Evolutionary conservation across 1,140 invertebrate genomes (phyloP), one percentile per base, ranked within the genome.

Genomic region (Goniozus legneri): DNA sequence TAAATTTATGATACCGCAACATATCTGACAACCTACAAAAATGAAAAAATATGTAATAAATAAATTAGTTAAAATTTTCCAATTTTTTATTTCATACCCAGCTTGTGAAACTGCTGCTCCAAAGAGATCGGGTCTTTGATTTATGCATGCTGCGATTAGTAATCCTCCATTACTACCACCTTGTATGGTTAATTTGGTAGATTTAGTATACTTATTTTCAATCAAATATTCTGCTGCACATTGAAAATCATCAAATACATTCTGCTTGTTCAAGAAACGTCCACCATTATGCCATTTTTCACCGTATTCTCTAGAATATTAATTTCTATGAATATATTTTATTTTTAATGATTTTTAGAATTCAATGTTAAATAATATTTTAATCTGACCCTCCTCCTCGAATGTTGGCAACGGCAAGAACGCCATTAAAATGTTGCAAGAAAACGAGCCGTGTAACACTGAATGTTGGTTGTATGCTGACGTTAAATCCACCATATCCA

Each of bases 401-500:
- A 34, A 99, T 87, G 78, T 98, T 99, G 10, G 97, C 87, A 55
- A 97, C 80, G 10, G 92, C 96, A 47, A 92, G 80, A 36, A 97
- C 78, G 3, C 94, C 94, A 69, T 87, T 81, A 46, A 97, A 87
- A 69, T 95, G 84, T 59, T 96, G 85, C 62, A 98, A 86, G 69
- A 97, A 97, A 47, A 95, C 82, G 20, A 97, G 73, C 47, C 90
- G 79, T 3, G 85, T 84, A 6, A 93, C 82, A 56, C 86, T 89
- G 64, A 93, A 94, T 13, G 81, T 82, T 6, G 97, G 95, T 62
- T 87, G 86, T 47, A 97, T 78, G 60, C 88, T 90, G 44, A 97
- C 85, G 77, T 96, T 97, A 69, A 98, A 99, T 0, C 96, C 96
- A 32, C 96, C 97, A 76, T 99, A 99, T 14, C 95, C 96, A 75